Evolutionary conservation across 2,888 invertebrate species (phyloP), one percentile per base, ranked within the genome.

Genomic region (Atherix ibis): DNA sequence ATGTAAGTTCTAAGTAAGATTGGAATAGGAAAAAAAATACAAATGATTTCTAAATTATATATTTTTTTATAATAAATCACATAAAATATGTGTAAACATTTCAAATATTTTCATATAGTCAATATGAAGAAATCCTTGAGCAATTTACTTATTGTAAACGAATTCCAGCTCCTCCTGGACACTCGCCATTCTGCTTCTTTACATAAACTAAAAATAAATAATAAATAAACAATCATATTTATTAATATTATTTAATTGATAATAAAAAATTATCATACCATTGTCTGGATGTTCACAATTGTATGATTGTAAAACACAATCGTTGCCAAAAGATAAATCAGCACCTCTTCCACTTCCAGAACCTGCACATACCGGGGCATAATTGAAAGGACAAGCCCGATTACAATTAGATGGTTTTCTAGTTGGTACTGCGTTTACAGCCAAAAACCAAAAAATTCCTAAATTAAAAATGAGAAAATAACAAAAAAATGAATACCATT

Each of bases 271-370:
- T 12, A n/a, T 2, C 26, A 22, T 22, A 59, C 59, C 52, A 41
- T 53, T 52, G 31, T 53, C 48, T 10, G 48, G 38, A 36, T 60
- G 58, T 24, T 55, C 54, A 39, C 59, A 60, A 38, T 60, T 60
- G 45, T 54, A 59, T 26, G 53, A 58, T 34, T 41, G 40, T 47
- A 60, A 42, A 8, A 58, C 58, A 32, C 59, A 60, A 3, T 44
- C 36, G 32, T 43, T 60, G 24, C 58, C 58, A 36, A 60, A 60
- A 5, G 56, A 56, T 4, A 58, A 10, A 12, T 38, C 31, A 10
- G 38, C 13, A 5, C 39, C 40, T 9, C 32, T 34, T 8, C 42
- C 42, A 6, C 24, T 30, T 29, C 27, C 8, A 17, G 40, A 38
- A 8, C 27, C 19, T 22, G 48, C 58, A 35, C 58, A 59, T 5